A percentile compares a stretch with the other conserved stretches of the same genome.
Evolutionary conservation across 2,888 invertebrate species (phyloP).

Genomic region (Drosophila ustulata): DNA sequence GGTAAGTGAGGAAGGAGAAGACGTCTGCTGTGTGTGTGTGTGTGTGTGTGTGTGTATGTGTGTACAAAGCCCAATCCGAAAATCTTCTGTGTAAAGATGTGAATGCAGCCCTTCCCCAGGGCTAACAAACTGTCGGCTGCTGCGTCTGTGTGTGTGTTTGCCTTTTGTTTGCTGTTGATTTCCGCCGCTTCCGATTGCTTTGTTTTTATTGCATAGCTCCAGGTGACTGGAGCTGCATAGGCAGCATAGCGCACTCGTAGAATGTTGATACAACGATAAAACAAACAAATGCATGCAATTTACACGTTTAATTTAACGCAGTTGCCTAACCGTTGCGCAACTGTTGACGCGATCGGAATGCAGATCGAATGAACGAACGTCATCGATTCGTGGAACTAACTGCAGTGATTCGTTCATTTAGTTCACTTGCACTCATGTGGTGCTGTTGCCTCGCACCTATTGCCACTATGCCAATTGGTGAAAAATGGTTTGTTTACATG

Average conservation of each 20-base stretch:
- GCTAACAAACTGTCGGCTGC: conserved; percentile 14
- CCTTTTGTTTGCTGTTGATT: conserved; percentile 75
- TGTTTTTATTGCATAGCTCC: conserved; percentile 67
- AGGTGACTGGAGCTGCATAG: conserved; percentile 37
- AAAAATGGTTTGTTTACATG: conserved; percentile 1
- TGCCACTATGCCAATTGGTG: background rate
- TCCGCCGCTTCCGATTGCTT: conserved; percentile 77
- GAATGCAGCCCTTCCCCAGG: conserved; percentile 54
- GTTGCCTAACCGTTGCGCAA: conserved; percentile 8
- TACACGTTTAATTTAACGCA: background rate
- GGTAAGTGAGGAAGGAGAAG: background rate
- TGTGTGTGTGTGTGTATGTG: background rate
- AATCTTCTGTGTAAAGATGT: conserved; percentile 24
- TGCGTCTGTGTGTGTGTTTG: conserved; percentile 35
- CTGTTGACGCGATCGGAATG: background rate
- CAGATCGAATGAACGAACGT: conserved; percentile 4
- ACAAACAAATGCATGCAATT: conserved; percentile 13
- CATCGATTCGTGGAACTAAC: conserved; percentile 1
- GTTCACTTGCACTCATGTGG: background rate
- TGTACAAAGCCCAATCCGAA: conserved; percentile 6
- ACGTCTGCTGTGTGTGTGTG: background rate
- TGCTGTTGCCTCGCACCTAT: conserved; percentile 1
- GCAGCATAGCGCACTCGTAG: conserved; percentile 1
- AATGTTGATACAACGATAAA: conserved; percentile 11
- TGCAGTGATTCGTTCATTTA: background rate